phyloP scores from a whole-genome alignment of 2,797 vertebrate genomes.

The Cossypha heuglini region DNA sequence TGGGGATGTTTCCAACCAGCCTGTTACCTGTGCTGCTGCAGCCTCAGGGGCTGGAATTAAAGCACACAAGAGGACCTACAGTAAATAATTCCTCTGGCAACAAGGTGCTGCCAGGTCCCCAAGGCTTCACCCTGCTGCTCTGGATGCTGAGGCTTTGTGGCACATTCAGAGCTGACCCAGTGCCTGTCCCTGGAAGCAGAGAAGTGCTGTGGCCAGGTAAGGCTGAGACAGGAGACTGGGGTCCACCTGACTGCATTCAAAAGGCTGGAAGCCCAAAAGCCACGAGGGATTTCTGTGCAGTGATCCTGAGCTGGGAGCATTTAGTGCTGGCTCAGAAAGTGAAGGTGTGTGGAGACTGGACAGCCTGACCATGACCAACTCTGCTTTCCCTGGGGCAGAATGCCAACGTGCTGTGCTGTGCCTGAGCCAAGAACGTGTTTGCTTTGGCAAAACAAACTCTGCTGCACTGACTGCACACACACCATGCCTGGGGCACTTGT shows the following conservation, averaged over 20 bases:
- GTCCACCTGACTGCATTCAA: neutral
- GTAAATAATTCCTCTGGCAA: neutral
- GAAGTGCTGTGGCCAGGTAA: neutral
- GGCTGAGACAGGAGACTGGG: neutral
- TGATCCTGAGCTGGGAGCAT: neutral
- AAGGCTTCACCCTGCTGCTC: neutral
- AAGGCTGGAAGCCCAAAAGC: neutral
- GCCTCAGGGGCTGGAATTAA: neutral
- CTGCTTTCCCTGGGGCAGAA: neutral
- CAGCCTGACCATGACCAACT: neutral
- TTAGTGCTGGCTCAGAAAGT: neutral
- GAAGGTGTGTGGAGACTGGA: neutral
- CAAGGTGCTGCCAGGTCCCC: neutral
- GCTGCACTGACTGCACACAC: neutral
- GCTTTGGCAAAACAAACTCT: neutral
- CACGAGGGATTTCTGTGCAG: neutral
- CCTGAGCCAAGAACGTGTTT: neutral
- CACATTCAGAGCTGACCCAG: neutral
- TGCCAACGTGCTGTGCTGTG: neutral
- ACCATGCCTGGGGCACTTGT: fast-evolving
- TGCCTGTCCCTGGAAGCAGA: fast-evolving
- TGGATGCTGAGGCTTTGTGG: neutral
- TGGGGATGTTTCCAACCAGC: neutral
- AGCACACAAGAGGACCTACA: fast-evolving
- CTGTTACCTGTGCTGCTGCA: neutral